phyloP scores from a whole-genome alignment of 2,797 vertebrate species.

The Cyprinodon diabolis region DNA sequence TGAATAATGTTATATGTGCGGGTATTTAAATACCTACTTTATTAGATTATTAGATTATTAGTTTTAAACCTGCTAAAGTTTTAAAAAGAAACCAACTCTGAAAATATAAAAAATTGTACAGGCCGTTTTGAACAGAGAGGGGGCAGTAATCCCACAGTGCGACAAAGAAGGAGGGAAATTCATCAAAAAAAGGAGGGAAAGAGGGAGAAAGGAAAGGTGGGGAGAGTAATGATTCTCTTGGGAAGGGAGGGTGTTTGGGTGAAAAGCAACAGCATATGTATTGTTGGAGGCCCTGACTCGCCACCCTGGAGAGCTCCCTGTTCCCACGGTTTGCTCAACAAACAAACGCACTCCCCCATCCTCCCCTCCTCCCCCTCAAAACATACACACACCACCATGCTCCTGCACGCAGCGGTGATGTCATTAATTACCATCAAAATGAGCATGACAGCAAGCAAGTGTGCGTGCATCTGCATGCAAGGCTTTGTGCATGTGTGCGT shows the following conservation, averaged over 20 bases:
- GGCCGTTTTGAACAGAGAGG: constrained; percentile 58
- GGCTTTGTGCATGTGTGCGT: constrained; percentile 56
- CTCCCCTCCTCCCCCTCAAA: constrained; percentile 26
- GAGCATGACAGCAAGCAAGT: constrained; percentile 79
- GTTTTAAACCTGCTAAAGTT: background rate
- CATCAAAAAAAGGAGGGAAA: constrained; percentile 57
- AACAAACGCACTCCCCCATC: constrained; percentile 76
- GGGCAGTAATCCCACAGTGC: constrained; percentile 70
- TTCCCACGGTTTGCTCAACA: constrained; percentile 86
- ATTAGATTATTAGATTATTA: too few relatives aligned
- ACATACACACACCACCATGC: constrained; percentile 58
- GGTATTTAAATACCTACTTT: background rate
- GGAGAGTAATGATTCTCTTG: constrained; percentile 71
- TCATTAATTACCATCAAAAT: constrained; percentile 90
- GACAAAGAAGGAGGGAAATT: constrained; percentile 57
- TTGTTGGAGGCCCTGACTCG: constrained; percentile 84
- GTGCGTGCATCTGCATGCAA: constrained; percentile 69
- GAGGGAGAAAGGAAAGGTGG: constrained; percentile 46
- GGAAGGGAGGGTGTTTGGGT: constrained; percentile 82
- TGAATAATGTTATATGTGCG: background rate
- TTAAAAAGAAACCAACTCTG: background rate
- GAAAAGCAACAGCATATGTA: constrained; percentile 84
- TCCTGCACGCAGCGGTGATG: constrained; percentile 80
- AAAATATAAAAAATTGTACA: background rate
- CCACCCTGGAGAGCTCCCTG: constrained; percentile 82